Evolutionary conservation across 2,113 vertebrate species (phyloP).

Genomic region (Xenopus tropicalis): UCB_Xtro_10.0 CM004451.2:63850001-63850500

Average conservation of each 20-base stretch:
- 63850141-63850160: slow-evolving; percentile 85
- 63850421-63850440: slow-evolving; percentile 61
- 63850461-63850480: not conserved
- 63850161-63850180: slow-evolving; percentile 72
- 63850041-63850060: slow-evolving; percentile 74
- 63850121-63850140: slow-evolving; percentile 83
- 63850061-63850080: slow-evolving; percentile 83
- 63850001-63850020: slow-evolving; percentile 73
- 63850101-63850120: slow-evolving; percentile 84
- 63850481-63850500: not conserved
- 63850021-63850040: slow-evolving; percentile 85
- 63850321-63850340: slow-evolving; percentile 87
- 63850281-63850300: slow-evolving; percentile 91
- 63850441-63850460: not conserved
- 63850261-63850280: slow-evolving; percentile 86
- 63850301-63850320: slow-evolving; percentile 92
- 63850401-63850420: slow-evolving; percentile 86
- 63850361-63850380: slow-evolving; percentile 92
- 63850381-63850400: slow-evolving; percentile 82
- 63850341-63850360: slow-evolving; percentile 89
- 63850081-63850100: slow-evolving; percentile 94
- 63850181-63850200: slow-evolving; percentile 81
- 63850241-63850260: slow-evolving; percentile 89
- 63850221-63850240: slow-evolving; percentile 88
- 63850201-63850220: slow-evolving; percentile 92